Base-by-base conservation (phyloP, 1,140 invertebrate genomes). In the Drosophila rhopaloa region DNA sequence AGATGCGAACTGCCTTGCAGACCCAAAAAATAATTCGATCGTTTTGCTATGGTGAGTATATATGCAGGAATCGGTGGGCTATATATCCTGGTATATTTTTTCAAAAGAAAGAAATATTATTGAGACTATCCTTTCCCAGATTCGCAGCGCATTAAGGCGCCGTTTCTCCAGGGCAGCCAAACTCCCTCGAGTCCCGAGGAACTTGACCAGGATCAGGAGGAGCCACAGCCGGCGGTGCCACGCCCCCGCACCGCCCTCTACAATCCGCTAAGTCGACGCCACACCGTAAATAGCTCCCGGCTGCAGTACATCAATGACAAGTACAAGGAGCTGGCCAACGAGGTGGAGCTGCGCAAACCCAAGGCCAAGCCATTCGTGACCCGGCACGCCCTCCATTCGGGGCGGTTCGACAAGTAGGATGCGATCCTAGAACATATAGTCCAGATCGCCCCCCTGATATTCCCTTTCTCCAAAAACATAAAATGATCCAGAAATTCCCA, bases 261-360 rank as follows among this genome's bases (percentile, higher is more conserved):
- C 35, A 83, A 83, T 56, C 81, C 73, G 0, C 16, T 83, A 5
- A 60, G 72, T 27, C 76, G 73, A 16, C 81, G 81, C 43, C 65
- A 67, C 11, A 44, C 63, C 1, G 81, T 83, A 5, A 72, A 76
- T 47, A 51, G 70, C 9, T 60, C 65, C 2, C 81, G 81, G 1
- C 51, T 83, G 2, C 65, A 83, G 40, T 83, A 58, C 32, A 83
- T 83, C 3, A 66, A 68, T 24, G 81, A 83, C n/a, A 63, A 67
- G 0, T 55, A 80, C 32, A 66, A 79, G 47, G 54, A 76, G 3
- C 43, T 65, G 37, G 38, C 50, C 43, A 24, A 57, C n/a, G 81
- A 79, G 27, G 32, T 46, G 8, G 65, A 76, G 16, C 16, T 7
- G 10, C 63, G 59, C 5, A 79, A 65, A 10, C 47, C 51, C 1